Base-by-base conservation (phyloP, 2,113 vertebrate species). In the Onychostruthus taczanowskii region DNA sequence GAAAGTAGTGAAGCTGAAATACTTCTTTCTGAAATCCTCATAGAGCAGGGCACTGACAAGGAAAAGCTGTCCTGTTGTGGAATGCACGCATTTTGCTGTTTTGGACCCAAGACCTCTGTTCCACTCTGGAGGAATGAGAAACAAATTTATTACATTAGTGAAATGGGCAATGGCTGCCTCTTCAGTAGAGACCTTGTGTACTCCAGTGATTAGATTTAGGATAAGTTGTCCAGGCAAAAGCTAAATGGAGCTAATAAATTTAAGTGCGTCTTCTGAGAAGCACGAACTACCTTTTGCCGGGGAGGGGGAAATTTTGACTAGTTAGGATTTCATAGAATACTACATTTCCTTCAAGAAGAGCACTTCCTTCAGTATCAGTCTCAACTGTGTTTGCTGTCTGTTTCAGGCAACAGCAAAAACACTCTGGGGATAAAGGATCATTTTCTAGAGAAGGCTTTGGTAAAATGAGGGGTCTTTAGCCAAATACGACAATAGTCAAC, bases 401-500 rank as follows among this genome's bases (percentile, higher is more conserved):
- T 85, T 95, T 94, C 70, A 90, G 91, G 63, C 28, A 90, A 61
- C 37, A 52, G 31, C 46, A 88, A 70, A 79, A 95, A 75, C 37
- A 23, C 41, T 87, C 79, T 37, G n/a, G 78, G 63, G 23, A 85
- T 68, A 90, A 91, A 75, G 37, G 44, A 79, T 90, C 2, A 62
- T 91, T 90, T 82, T 93, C 53, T 76, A 91, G 78, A 90, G 20
- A 87, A 82, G 35, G 17, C 13, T 87, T 87, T 78, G 66, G 74
- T 91, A 82, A 87, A 56, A 75, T 0, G 1, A 87, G 41, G 46
- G 11, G 19, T 95, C 62, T 79, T 15, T 64, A 84, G 91, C 90
- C 84, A 95, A 96, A 91, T 72, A 94, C 4, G 94, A 95, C 92
- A 89, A 87, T 53, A 79, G 67, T 95, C 85, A 95, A 83, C 70